Conservation (phyloP, 2,113 vertebrate genomes). For the Antigone vipio region DNA sequence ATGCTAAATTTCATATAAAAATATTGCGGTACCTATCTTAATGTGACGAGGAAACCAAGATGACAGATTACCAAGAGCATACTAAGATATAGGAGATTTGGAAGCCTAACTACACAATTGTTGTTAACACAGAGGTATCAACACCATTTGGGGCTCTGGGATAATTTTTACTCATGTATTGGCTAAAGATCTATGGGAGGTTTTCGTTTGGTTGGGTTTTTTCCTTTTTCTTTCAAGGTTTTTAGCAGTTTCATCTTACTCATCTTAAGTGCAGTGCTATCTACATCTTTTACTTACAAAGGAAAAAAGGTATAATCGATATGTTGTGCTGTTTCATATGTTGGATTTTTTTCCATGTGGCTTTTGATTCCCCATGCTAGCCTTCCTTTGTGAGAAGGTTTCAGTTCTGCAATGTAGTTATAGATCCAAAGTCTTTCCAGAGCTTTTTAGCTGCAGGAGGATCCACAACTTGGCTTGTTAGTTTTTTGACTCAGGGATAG, state of each 20-base stretch:
- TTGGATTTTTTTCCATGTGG: background rate
- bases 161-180: background rate
- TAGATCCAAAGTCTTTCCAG: background rate
- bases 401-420: background rate
- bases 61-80: background rate
- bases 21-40: background rate
- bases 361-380: background rate
- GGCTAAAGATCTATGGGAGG: background rate
- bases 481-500: background rate
- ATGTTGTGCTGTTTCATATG: rapidly evolving
- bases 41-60: background rate
- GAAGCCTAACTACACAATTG: background rate
- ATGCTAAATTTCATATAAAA: background rate
- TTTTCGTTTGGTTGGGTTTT: background rate
- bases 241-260: background rate
- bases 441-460: background rate
- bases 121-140: background rate
- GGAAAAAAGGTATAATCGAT: background rate
- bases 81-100: background rate
- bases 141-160: background rate
- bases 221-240: background rate
- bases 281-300: background rate
- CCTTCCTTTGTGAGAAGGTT: background rate
- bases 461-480: background rate
- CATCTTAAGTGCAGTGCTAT: background rate